phyloP scores from a whole-genome alignment of 2,888 invertebrate genomes.

The Macrosoma leucophasiata region DNA sequence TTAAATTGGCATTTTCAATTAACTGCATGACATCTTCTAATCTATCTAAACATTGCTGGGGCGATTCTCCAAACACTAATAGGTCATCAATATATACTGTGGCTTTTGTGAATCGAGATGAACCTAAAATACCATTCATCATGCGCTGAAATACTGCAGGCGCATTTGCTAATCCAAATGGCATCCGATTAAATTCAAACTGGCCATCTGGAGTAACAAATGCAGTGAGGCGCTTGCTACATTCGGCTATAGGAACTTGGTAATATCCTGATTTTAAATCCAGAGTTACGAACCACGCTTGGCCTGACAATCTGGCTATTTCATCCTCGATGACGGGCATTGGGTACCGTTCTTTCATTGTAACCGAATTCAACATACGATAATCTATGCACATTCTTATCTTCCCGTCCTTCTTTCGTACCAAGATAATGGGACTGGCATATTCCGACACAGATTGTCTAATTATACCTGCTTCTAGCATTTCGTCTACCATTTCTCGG shows the following conservation, averaged over 20 bases:
- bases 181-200: conserved; percentile 20
- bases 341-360: conserved; percentile 20
- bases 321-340: conserved; percentile 22
- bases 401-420: conserved; percentile 24
- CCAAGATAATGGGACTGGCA: conserved; percentile 22
- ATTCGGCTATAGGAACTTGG: conserved; percentile 27
- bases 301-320: conserved; percentile 14
- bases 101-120: conserved; percentile 9
- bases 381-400: conserved; percentile 26
- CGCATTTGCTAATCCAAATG: conserved; percentile 20
- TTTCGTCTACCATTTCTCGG: conserved; percentile 10
- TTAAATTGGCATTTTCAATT: conserved; percentile 12
- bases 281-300: conserved; percentile 13
- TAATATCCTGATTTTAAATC: conserved; percentile 20
- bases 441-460: conserved; percentile 18
- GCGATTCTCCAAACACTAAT: conserved; percentile 10
- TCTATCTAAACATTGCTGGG: conserved; percentile 11
- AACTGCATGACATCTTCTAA: conserved; percentile 17
- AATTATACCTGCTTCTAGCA: conserved; percentile 19
- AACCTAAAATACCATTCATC: conserved; percentile 11
- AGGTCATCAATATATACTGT: conserved; percentile 22
- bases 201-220: conserved; percentile 20
- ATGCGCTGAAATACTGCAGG: conserved; percentile 15
- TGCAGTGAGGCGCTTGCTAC: conserved; percentile 16
- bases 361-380: conserved; percentile 28